Evolutionary conservation across 2,888 invertebrate genomes (phyloP), one percentile per base, ranked within the genome.

Genomic region (Cantharis lateralis): DNA sequence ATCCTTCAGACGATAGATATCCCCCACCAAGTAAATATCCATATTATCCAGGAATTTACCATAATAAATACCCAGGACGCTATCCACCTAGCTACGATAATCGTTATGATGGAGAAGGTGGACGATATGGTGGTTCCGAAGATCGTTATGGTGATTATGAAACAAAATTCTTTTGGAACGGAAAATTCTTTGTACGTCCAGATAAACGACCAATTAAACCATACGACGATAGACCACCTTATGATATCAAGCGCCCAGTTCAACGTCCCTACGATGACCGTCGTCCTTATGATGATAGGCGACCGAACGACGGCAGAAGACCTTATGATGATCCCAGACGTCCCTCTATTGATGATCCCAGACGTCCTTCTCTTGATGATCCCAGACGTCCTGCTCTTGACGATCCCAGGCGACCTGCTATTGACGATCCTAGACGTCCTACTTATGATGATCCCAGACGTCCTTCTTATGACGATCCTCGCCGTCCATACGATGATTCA

Each of bases 121-220:
- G 79, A 66, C 68, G 70, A 24, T 75, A 82, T 15, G 84, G 83
- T n/a, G 79, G 79, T 13, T 70, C 32, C 5, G 77, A 78, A 13
- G 80, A 80, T 72, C 80, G 75, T 32, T 81, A 81, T 76, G 83
- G 83, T 16, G 78, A 79, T 70, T 68, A 20, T 26, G 78, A 74
- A 7, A 68, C 61, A 13, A 78, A 74, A 69, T 74, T 70, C 72
- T 83, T 86, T 78, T 87, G 87, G 62, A 87, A 87, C 10, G 86
- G 82, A 74, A 81, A 84, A 80, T 88, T 85, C 85, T 87, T 86
- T 78, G 84, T 86, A 78, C 81, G 86, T 76, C 87, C 87, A 69
- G 86, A 85, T 71, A 79, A 86, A 75, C 79, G 87, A 76, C 86
- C 72, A 48, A 48, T 48, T n/a, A 82, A 85, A n/a, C 76, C 76